Evolutionary conservation across 2,113 vertebrate species (phyloP), one percentile per base, ranked within the genome.

Genomic region (Condylura cristata): DNA sequence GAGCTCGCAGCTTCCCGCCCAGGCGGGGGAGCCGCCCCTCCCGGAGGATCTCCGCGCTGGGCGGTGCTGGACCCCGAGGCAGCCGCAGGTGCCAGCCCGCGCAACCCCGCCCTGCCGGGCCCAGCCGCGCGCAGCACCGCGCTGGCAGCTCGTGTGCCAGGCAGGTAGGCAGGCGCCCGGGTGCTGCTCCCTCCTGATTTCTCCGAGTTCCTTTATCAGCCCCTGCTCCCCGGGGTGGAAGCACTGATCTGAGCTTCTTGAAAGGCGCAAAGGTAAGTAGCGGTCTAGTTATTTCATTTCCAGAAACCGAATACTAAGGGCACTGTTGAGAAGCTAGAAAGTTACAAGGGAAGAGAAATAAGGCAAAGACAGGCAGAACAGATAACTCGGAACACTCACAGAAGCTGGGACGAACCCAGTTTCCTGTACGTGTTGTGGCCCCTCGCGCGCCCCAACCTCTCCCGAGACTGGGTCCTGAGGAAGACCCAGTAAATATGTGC

Each of bases 1-100:
- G 5, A 17, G 84, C 80, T 0, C 37, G 34, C 88, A 7, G 76
- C 76, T 61, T 32, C 32, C 70, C 48, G 5, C 14, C 41, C 34
- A 4, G 2, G 18, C 22, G 18, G 1, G 2, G 48, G 91, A 65
- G 46, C 79, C 56, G 53, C 90, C 51, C 61, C 89, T 41, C 44
- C 41, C 2, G 37, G 11, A 66, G 82, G 16, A 48, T 41, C 74
- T n/a, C 60, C 10, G 66, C 39, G 39, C 48, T 6, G 24, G 56
- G 30, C 39, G 60, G 80, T 39, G 30, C 92, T 80, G 14, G 86
- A 76, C n/a, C 82, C 39, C 22, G 14, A 30, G 8, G 56, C 68
- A 56, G 68, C 70, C 26, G 22, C 95, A 83, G 89, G 95, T 95
- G 95, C 79, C 78, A 26, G 26, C 81, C 34, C 9, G 68, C 48